Percentiles rank a stretch among this genome's conserved stretches.
phyloP scores from a whole-genome alignment of 2,888 invertebrate genomes.

The Euproctis similis region DNA sequence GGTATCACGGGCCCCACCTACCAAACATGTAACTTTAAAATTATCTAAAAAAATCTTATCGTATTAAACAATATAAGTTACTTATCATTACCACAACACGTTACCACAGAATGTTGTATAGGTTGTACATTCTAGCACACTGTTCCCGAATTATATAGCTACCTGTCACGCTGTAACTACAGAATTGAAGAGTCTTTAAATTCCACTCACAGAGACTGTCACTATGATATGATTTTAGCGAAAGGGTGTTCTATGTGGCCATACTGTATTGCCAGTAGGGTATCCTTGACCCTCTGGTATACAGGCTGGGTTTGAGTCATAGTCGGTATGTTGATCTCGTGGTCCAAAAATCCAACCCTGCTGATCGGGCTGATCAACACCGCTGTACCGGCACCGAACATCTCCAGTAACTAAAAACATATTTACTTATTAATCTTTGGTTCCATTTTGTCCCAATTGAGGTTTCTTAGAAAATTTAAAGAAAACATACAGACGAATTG shows the following conservation, averaged over 20 bases:
- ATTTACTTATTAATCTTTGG: no score
- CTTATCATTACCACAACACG: slow-evolving; percentile 35
- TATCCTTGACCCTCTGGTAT: slow-evolving; percentile 82
- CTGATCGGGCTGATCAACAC: slow-evolving; percentile 95
- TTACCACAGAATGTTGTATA: slow-evolving; percentile 30
- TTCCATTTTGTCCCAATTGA: no score
- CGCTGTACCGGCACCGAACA: slow-evolving; percentile 99
- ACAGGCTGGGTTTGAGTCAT: slow-evolving; percentile 83
- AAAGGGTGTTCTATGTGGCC: slow-evolving; percentile 89
- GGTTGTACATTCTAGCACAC: slow-evolving; percentile 25
- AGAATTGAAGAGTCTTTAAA: slow-evolving; percentile 11
- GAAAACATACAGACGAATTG: no score
- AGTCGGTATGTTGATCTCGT: slow-evolving; percentile 82
- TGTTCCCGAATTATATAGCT: slow-evolving; percentile 20
- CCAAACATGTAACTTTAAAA: slow-evolving; percentile 28
- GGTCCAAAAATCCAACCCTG: slow-evolving; percentile 85
- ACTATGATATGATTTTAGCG: slow-evolving; percentile 75
- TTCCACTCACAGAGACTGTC: slow-evolving; percentile 9
- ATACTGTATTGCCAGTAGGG: slow-evolving; percentile 92
- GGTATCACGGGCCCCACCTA: slow-evolving; percentile 16
- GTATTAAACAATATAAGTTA: slow-evolving; percentile 33
- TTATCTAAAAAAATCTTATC: slow-evolving; percentile 40
- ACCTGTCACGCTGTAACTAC: slow-evolving; percentile 17
- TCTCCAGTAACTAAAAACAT: slow-evolving; percentile 88
- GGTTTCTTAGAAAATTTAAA: no score